These are phyloP conservation scores for Timandra comae DNA, from an alignment of 2,888 invertebrate species.

Conservation along the genomic window DNA sequence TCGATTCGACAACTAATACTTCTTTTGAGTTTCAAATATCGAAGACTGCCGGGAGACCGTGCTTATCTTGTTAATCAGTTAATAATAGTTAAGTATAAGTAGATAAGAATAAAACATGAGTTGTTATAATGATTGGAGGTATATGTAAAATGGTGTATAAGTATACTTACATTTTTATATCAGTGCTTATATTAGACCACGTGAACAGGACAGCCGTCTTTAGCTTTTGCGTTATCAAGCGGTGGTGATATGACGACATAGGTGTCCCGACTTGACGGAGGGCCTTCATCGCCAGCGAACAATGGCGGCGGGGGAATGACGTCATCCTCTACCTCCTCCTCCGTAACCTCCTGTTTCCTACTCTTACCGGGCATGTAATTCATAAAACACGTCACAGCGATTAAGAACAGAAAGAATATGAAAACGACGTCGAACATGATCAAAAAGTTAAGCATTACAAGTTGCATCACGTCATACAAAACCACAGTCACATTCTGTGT, in stretches of 20 bases:
- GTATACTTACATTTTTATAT: conserved; percentile 60
- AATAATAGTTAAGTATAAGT: no score
- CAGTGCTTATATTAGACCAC: conserved; percentile 69
- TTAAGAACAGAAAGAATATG: conserved; percentile 90
- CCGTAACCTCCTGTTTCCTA: conserved; percentile 65
- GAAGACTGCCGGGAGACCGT: no score
- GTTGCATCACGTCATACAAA: conserved; percentile 81
- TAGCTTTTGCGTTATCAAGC: conserved; percentile 51
- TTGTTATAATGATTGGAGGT: no score
- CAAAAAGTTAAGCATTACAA: conserved; percentile 90
- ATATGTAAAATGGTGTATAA: no score
- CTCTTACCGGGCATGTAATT: conserved; percentile 84
- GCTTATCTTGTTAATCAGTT: no score
- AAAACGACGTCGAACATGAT: conserved; percentile 93
- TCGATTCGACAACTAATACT: no score
- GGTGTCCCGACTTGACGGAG: conserved; percentile 55
- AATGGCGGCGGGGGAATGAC: conserved; percentile 71
- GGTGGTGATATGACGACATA: conserved; percentile 71
- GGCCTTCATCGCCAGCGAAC: conserved; percentile 55
- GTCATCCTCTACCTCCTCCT: conserved; percentile 66
- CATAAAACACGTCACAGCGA: conserved; percentile 88
- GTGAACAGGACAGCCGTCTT: conserved; percentile 69
- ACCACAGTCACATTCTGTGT: conserved; percentile 59
- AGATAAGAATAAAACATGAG: no score
- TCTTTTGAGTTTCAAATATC: no score